Conservation (phyloP, 1,140 invertebrate genomes). For the Asobara japonica region DNA sequence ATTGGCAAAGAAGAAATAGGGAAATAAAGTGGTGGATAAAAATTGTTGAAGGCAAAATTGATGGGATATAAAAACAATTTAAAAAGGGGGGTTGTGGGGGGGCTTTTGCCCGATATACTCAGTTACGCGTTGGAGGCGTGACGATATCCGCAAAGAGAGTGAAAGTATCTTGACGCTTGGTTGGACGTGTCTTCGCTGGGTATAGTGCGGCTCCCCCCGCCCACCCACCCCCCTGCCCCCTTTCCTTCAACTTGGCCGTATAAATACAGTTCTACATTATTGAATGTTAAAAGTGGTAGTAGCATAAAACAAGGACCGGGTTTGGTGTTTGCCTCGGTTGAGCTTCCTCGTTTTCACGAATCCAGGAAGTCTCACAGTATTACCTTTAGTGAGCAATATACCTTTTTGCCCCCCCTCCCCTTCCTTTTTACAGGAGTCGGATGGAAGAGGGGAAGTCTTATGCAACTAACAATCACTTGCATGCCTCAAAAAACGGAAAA, state of each 20-base stretch:
- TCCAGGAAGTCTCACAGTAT: slow-evolving; percentile 31
- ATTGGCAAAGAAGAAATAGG: slow-evolving; percentile 20
- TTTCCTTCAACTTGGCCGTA: not conserved
- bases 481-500: slow-evolving; percentile 2
- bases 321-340: slow-evolving; percentile 2
- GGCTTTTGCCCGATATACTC: slow-evolving; percentile 6
- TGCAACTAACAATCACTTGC: not conserved
- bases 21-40: not conserved
- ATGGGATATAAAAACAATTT: slow-evolving; percentile 5
- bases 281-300: not conserved
- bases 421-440: not conserved
- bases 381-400: slow-evolving; percentile 4
- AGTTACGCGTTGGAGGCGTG: slow-evolving; percentile 20
- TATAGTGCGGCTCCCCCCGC: not conserved
- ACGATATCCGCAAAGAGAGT: slow-evolving; percentile 30
- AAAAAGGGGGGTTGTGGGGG: slow-evolving; percentile 30
- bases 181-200: slow-evolving; percentile 15
- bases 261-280: slow-evolving; percentile 12
- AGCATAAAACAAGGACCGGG: not conserved
- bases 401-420: slow-evolving; percentile 2
- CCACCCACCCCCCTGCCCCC: not conserved
- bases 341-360: slow-evolving; percentile 36
- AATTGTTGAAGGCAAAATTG: not conserved
- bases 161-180: slow-evolving; percentile 34
- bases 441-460: not conserved